Percentiles rank a stretch among this genome's conserved stretches.
These are phyloP conservation scores for Takifugu ocellatus DNA, from an alignment of 2,797 vertebrate genomes.

Conservation along the genomic window DNA sequence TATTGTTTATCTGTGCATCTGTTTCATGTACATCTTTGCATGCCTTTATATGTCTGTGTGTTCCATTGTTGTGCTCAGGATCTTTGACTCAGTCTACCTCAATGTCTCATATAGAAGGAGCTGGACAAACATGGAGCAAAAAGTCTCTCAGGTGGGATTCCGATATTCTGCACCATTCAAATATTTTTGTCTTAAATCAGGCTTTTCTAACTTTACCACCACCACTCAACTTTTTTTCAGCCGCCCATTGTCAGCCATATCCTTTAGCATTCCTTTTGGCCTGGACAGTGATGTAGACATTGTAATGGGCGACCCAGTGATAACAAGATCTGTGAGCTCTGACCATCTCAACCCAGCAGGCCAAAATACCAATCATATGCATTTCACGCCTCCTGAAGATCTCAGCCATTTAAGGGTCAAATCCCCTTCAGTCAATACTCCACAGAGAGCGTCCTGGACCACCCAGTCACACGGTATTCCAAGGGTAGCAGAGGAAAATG, in stretches of 20 bases:
- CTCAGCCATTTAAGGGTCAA: conserved; percentile 60
- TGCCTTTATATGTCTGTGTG: conserved; percentile 45
- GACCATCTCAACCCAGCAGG: conserved; percentile 80
- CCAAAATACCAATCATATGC: conserved; percentile 53
- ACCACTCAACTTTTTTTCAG: conserved; percentile 33
- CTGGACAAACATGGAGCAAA: conserved; percentile 85
- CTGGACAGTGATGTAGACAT: conserved; percentile 93
- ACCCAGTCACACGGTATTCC: conserved; percentile 65
- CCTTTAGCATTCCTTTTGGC: conserved; percentile 94
- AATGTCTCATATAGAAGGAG: conserved; percentile 90
- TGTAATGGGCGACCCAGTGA: conserved; percentile 90
- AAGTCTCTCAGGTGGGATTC: conserved; percentile 82
- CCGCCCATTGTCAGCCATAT: conserved; percentile 85
- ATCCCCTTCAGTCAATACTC: conserved; percentile 57
- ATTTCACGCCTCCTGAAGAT: conserved; percentile 68
- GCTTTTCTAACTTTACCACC: conserved; percentile 25
- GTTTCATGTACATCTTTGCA: conserved; percentile 62
- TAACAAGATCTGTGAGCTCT: conserved; percentile 87
- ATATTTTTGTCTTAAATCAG: conserved; percentile 9
- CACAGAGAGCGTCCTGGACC: conserved; percentile 77
- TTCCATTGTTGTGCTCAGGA: conserved; percentile 71
- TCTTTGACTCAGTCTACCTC: conserved; percentile 89
- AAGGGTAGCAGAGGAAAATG: conserved; percentile 73
- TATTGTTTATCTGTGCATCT: conserved; percentile 43
- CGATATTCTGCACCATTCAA: not conserved